Evolutionary conservation across 1,140 invertebrate species (phyloP), one percentile per base, ranked within the genome.

Genomic region (Ericerus pela): DNA sequence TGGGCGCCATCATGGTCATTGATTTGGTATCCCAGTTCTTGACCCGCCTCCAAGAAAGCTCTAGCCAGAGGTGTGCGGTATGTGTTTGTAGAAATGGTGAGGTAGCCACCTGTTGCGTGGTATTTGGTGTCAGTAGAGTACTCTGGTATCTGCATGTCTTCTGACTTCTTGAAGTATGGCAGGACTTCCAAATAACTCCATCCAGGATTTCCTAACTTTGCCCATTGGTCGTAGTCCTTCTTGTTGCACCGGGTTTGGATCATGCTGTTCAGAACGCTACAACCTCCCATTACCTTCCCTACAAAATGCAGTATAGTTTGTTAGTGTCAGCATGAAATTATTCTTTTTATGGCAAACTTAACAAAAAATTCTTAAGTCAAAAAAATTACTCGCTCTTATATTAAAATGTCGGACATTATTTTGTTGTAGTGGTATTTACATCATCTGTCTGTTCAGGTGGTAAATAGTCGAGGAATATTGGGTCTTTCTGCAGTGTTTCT

Each of bases 201-300:
- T 14, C 61, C 61, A 8, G 0, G 18, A 52, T 68, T 68, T 64
- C 84, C 84, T 6, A 76, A 73, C 3, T 70, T 71, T 1, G 78
- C 81, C 77, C 85, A 88, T 27, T 75, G 65, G 65, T 89, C 79
- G 68, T 82, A 89, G 62, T 89, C 84, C 12, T 66, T 67, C 6
- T 75, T 74, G 68, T 85, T 79, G 1, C 88, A 88, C 33, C 88
- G 74, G 1, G 86, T 80, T 66, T 91, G 89, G 18, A 88, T 80
- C 85, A 91, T 88, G 53, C 79, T 86, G 66, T 92, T 90, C 4
- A 61, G 55, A 3, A 61, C 58, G 37, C 58, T 59, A 31, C 58
- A 57, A 8, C 60, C 60, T 36, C 60, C 60, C 60, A 61, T 61
- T 30, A 59, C 60, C 41, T 61, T 61, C 11, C 60, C 60, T 43